Percentiles rank a stretch among this genome's conserved stretches.
Conservation (phyloP, 2,888 invertebrate genomes). For the Drosophila hamatofila region DNA sequence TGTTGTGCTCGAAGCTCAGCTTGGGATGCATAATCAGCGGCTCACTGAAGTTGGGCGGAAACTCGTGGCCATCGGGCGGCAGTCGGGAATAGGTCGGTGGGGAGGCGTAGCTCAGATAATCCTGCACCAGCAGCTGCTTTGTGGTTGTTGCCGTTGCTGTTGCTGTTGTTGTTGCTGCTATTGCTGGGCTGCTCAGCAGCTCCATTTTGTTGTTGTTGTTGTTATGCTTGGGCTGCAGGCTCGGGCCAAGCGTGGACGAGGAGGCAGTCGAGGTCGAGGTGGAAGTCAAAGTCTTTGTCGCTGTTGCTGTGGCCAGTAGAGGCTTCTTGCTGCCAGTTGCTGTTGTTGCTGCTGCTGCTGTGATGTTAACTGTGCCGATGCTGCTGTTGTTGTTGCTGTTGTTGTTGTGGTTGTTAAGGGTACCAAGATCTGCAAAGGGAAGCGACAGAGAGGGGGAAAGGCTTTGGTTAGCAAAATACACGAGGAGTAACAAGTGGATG, state of each 20-base stretch:
- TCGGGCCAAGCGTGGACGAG: constrained; percentile 24
- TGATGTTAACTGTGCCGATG: constrained; percentile 13
- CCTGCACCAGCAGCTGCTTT: constrained; percentile 83
- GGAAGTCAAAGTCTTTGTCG: constrained; percentile 22
- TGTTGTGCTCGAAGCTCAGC: constrained; percentile 57
- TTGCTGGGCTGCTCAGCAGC: constrained; percentile 78
- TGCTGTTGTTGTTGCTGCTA: constrained; percentile 57
- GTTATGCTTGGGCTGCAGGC: constrained; percentile 40
- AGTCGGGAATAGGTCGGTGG: constrained; percentile 85
- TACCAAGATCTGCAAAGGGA: constrained; percentile 72
- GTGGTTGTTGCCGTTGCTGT: constrained; percentile 69
- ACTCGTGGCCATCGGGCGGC: constrained; percentile 85
- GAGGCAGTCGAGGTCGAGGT: background rate
- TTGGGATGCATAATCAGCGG: constrained; percentile 83
- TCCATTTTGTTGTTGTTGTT: constrained; percentile 80
- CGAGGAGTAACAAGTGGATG: constrained; percentile 44
- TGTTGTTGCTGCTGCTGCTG: constrained; percentile 38
- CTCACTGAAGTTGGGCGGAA: constrained; percentile 85
- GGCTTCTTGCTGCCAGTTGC: constrained; percentile 28
- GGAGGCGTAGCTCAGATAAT: constrained; percentile 82
- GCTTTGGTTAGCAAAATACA: constrained; percentile 63
- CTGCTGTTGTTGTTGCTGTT: constrained; percentile 26
- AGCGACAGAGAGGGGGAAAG: constrained; percentile 37
- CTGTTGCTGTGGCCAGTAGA: constrained; percentile 20
- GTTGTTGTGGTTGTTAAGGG: constrained; percentile 66